Conservation (phyloP, 2,888 invertebrate species). For the Formica aserva region DNA sequence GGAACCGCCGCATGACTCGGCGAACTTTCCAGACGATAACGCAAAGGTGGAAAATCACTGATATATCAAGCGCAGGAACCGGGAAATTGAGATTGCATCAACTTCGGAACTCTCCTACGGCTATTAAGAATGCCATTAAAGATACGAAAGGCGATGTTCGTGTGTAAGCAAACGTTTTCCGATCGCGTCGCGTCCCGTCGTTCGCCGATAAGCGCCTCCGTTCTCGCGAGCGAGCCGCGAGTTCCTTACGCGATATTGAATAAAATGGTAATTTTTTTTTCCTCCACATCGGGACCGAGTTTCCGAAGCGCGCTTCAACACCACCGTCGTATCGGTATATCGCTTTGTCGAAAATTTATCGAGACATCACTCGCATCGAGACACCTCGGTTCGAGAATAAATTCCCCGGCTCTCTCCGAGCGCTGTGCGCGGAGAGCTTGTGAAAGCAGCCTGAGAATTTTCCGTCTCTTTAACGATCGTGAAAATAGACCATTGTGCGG, state of each 20-base stretch:
- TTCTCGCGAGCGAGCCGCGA: neutral
- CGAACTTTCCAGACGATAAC: slow-evolving; percentile 60
- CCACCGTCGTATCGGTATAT: neutral
- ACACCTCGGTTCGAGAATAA: slow-evolving; percentile 13
- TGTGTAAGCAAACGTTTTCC: slow-evolving; percentile 50
- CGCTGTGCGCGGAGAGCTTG: neutral
- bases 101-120: slow-evolving; percentile 49
- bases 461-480: slow-evolving; percentile 49
- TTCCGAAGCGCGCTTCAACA: neutral
- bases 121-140: slow-evolving; percentile 55
- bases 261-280: slow-evolving; percentile 33
- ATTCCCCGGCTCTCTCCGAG: slow-evolving; percentile 5
- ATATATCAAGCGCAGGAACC: slow-evolving; percentile 50
- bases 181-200: slow-evolving; percentile 16
- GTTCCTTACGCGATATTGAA: slow-evolving; percentile 42
- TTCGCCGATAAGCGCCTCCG: slow-evolving; percentile 22
- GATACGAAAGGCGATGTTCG: slow-evolving; percentile 39
- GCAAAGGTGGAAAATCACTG: slow-evolving; percentile 49
- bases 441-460: slow-evolving; percentile 31
- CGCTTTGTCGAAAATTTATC: slow-evolving; percentile 44
- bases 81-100: slow-evolving; percentile 56
- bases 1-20: slow-evolving; percentile 38
- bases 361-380: slow-evolving; percentile 19
- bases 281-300: neutral
- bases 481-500: slow-evolving; percentile 47